Base-by-base conservation (phyloP, 2,797 vertebrate species). In the Diceros bicornis region DNA sequence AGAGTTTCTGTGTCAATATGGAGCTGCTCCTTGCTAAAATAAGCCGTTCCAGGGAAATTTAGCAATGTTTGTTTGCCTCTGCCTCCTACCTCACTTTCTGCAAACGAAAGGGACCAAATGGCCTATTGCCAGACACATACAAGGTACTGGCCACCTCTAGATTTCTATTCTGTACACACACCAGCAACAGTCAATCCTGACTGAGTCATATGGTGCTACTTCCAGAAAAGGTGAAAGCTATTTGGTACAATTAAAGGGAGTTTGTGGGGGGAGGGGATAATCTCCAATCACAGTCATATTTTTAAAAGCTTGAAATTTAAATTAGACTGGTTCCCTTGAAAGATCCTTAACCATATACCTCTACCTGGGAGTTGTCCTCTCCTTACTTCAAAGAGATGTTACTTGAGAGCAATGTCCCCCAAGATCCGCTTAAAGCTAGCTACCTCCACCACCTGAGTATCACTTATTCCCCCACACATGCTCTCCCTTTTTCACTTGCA, bases 191-290 rank as follows among this genome's bases (percentile, higher is more conserved):
- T 62, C 93, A 93, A 69, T 44, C 34, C 85, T 59, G 32, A 74
- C 64, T 74, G 62, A 89, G 62, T 93, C 87, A 82, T 6, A 78
- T 1, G 77, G 82, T 55, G 25, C 92, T 62, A 75, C 59, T 96
- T 96, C 72, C 69, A 93, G 81, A 91, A 66, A 96, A 97, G 92
- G 91, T 86, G 83, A 95, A 92, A 94, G 62, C 85, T 94, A 94
- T 85, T 91, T 88, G 75, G n/a, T 92, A 95, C 83, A 94, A 97
- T 82, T 78, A 90, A 94, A n/a, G 84, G 81, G 62, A 59, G 41
- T 21, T 4, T 62, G n/a, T 32, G 29, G 52, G 61, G 16, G 32
- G 44, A 37, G 4, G 44, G 18, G 25, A 55, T 59, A 66, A 89
- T 93, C 64, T 93, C 91, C 91, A 94, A 59, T 78, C 92, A 5